Percentiles rank a stretch among this genome's conserved stretches.
phyloP scores from a whole-genome alignment of 1,140 invertebrate genomes.

The Pseudomyrmex pallidus region DNA sequence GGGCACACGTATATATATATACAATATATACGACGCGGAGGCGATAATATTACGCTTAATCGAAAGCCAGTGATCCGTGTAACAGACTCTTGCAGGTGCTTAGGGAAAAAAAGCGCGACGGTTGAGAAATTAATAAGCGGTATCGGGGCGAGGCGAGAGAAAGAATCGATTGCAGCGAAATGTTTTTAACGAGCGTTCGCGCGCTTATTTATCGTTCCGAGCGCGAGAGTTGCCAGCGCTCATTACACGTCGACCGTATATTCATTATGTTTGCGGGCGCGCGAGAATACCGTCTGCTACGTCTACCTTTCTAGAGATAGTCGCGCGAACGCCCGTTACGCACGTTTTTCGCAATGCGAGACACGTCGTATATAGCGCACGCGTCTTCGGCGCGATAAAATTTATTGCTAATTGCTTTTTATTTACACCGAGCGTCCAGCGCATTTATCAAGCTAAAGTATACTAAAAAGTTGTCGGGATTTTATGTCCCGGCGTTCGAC shows the following conservation, averaged over 20 bases:
- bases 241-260: constrained; percentile 42
- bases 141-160: constrained; percentile 44
- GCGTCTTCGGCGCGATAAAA: constrained; percentile 39
- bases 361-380: constrained; percentile 7
- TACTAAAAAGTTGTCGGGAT: constrained; percentile 61
- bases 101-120: constrained; percentile 39
- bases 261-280: constrained; percentile 27
- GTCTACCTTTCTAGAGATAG: constrained; percentile 14
- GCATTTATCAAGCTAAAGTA: constrained; percentile 66
- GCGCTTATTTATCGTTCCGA: constrained; percentile 38
- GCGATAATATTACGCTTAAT: constrained; percentile 55
- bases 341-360: constrained; percentile 39
- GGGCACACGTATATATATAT: background rate
- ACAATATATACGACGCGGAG: background rate
- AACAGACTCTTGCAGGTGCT: constrained; percentile 53
- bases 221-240: background rate
- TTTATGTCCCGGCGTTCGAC: constrained; percentile 62
- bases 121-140: constrained; percentile 56
- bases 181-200: constrained; percentile 37
- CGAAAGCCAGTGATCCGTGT: constrained; percentile 55
- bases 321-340: constrained; percentile 30
- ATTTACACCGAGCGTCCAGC: constrained; percentile 62
- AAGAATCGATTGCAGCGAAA: constrained; percentile 36
- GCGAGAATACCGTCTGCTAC: background rate
- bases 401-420: constrained; percentile 76